Evolutionary conservation across 2,113 vertebrate species (phyloP), one percentile per base, ranked within the genome.

Genomic region (Chaetorhynchus papuensis): DNA sequence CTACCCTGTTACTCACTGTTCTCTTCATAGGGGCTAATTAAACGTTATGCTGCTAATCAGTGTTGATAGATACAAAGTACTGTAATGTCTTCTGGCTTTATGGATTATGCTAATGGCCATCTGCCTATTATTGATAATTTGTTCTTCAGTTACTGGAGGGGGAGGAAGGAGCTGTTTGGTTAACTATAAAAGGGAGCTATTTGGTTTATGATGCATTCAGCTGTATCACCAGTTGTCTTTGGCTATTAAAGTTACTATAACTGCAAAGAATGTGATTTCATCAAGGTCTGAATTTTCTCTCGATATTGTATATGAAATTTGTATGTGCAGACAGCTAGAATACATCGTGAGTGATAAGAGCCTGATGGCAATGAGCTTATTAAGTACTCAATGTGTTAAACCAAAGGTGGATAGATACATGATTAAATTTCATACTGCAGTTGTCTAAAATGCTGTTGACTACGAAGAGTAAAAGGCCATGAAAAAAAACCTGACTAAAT

Each of bases 61-160:
- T 97, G 97, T 95, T 98, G 97, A 98, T 97, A 95, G 95, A 97
- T 95, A 97, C 82, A 97, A 96, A 98, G 70, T 92, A 94, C 93
- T 97, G 95, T 96, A 97, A 98, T 97, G 92, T 97, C 89, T 97
- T 93, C 90, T 97, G 93, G 94, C 89, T 96, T 97, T 97, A 98
- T 97, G 92, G 97, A 97, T 98, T 98, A 98, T 98, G 97, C 87
- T 97, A 98, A 98, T 98, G 69, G 59, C 96, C 97, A 98, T 97
- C 97, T 98, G 98, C 92, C 93, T 96, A 96, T 97, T 97, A 97
- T 97, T 97, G 97, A 98, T 97, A 97, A 97, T 97, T 97, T 97
- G 86, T 94, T 97, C 90, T 96, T 97, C 91, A 96, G 56, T 95
- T 90, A 84, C 83, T 97, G 95, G 75, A 89, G 95, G 91, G 93